Conservation (phyloP, 1,140 invertebrate species). For the Copidosoma floridanum region DNA sequence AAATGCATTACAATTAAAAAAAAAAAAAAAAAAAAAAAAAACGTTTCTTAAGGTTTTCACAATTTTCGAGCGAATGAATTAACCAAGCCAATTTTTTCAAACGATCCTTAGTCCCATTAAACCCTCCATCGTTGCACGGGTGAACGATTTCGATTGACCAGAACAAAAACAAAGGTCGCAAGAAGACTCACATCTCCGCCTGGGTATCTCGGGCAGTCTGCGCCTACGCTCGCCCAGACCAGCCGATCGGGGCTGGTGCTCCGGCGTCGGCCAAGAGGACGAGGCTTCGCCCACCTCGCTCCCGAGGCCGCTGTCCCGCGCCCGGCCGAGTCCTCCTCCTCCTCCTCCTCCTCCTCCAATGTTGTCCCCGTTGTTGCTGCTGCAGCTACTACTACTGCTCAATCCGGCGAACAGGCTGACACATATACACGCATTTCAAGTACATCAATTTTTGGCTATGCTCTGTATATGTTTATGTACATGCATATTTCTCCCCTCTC, state of each 20-base stretch:
- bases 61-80: too few relatives aligned
- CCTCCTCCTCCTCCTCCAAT: constrained; percentile 31
- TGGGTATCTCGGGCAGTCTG: constrained; percentile 83
- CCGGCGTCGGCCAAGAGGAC: constrained; percentile 51
- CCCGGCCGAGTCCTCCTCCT: constrained; percentile 24
- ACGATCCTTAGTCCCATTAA: too few relatives aligned
- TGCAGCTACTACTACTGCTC: too few relatives aligned
- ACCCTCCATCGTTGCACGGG: too few relatives aligned
- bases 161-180: too few relatives aligned
- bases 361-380: constrained; percentile 39
- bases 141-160: too few relatives aligned
- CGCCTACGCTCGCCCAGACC: constrained; percentile 62
- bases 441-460: constrained; percentile 4
- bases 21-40: background rate
- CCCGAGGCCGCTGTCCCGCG: constrained; percentile 50
- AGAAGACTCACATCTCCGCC: constrained; percentile 82
- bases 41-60: too few relatives aligned
- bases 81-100: too few relatives aligned
- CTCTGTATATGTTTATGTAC: too few relatives aligned
- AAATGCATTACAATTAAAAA: too few relatives aligned
- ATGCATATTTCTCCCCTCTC: too few relatives aligned
- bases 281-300: constrained; percentile 47
- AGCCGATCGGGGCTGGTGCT: constrained; percentile 43
- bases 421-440: constrained; percentile 24
- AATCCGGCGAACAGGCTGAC: constrained; percentile 54